phyloP scores from a whole-genome alignment of 1,140 invertebrate species.

The Metaphire vulgaris region DNA sequence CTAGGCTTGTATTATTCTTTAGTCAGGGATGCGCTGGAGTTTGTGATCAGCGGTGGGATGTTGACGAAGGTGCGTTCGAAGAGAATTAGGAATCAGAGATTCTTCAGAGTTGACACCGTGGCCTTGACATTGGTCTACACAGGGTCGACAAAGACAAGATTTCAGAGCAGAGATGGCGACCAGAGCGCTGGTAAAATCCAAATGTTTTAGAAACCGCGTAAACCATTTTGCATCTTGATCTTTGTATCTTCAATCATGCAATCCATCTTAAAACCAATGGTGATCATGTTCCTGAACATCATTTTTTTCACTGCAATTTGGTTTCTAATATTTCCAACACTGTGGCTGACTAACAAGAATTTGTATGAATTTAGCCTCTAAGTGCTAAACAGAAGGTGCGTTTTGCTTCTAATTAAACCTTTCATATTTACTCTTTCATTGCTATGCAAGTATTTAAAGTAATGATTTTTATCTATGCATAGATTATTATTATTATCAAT shows the following conservation, averaged over 20 bases:
- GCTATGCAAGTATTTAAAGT: neutral
- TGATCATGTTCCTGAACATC: too few species aligned
- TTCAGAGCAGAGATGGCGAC: neutral
- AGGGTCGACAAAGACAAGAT: neutral
- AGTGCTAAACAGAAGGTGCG: neutral
- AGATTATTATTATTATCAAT: neutral
- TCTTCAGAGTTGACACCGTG: neutral
- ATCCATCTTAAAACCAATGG: too few species aligned
- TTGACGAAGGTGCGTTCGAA: neutral
- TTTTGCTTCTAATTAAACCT: neutral
- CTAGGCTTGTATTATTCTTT: too few species aligned
- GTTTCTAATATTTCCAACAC: too few species aligned
- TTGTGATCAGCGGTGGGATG: neutral
- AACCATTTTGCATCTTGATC: neutral
- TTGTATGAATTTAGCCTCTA: neutral
- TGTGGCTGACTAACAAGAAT: neutral
- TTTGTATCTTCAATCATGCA: neutral
- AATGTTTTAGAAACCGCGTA: neutral
- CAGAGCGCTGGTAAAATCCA: neutral
- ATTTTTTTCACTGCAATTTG: too few species aligned
- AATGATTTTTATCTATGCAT: neutral
- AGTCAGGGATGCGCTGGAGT: neutral
- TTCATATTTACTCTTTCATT: neutral
- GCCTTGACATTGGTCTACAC: neutral
- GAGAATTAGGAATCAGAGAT: neutral